Conservation (phyloP, 1,140 invertebrate genomes). For the Thaumetopoea pityocampa region DNA sequence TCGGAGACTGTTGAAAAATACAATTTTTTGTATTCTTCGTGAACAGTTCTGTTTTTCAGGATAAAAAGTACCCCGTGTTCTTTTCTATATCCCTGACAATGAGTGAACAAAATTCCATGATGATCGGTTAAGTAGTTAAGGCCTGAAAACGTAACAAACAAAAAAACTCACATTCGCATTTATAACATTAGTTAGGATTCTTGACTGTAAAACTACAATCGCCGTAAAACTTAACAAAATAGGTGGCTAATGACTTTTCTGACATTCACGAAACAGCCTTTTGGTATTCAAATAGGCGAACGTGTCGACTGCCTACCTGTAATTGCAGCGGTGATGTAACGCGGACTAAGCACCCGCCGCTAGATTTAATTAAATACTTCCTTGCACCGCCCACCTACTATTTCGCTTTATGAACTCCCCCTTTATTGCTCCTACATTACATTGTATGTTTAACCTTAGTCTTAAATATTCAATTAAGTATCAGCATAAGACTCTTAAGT, state of each 20-base stretch:
- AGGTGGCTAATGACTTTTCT: slow-evolving; percentile 28
- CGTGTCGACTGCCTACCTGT: slow-evolving; percentile 57
- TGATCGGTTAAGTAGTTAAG: too few relatives aligned
- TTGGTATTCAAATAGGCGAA: slow-evolving; percentile 50
- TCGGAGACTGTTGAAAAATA: too few relatives aligned
- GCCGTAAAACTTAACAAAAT: slow-evolving; percentile 16
- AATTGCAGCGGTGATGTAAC: slow-evolving; percentile 58
- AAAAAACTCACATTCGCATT: too few relatives aligned
- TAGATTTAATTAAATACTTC: slow-evolving; percentile 73
- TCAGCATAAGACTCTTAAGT: slow-evolving; percentile 3
- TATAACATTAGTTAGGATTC: too few relatives aligned
- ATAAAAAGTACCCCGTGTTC: too few relatives aligned
- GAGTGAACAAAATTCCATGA: too few relatives aligned
- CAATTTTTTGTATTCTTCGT: too few relatives aligned
- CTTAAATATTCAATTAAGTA: slow-evolving; percentile 10
- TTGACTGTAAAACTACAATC: slow-evolving; percentile 2
- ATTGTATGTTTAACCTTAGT: slow-evolving; percentile 23
- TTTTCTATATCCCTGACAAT: too few relatives aligned
- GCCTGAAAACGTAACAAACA: too few relatives aligned
- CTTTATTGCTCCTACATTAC: slow-evolving; percentile 22
- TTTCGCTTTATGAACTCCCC: slow-evolving; percentile 41
- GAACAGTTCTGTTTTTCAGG: too few relatives aligned
- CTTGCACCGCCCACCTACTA: slow-evolving; percentile 52
- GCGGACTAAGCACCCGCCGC: slow-evolving; percentile 34
- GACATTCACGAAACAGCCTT: slow-evolving; percentile 39